Percentiles rank a stretch among this genome's conserved stretches.
Conservation (phyloP, 1,140 invertebrate species). For the Asbolus verrucosus region DNA sequence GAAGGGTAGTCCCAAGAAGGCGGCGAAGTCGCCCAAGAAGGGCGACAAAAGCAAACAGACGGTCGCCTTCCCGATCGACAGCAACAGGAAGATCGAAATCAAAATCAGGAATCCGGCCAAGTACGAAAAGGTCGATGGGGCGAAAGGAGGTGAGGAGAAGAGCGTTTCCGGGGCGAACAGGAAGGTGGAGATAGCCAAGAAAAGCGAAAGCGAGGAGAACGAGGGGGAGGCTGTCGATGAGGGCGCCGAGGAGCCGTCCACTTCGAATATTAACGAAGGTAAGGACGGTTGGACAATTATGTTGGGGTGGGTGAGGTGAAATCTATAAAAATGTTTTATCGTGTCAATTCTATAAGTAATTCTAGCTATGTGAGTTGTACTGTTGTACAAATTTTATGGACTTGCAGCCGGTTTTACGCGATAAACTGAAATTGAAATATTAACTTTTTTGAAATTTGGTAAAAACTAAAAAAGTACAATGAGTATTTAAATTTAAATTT, state of each 20-base stretch:
- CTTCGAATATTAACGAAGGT: slow-evolving; percentile 55
- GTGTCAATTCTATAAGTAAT: too few relatives aligned
- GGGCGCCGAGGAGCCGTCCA: slow-evolving; percentile 49
- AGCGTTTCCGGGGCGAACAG: too few relatives aligned
- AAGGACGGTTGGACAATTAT: too few relatives aligned
- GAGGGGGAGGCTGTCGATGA: slow-evolving; percentile 51
- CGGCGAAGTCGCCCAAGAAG: slow-evolving; percentile 20
- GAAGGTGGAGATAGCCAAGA: slow-evolving; percentile 47
- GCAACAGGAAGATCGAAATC: slow-evolving; percentile 61
- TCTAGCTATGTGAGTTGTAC: too few relatives aligned
- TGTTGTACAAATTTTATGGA: too few relatives aligned
- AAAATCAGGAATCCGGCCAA: slow-evolving; percentile 62
- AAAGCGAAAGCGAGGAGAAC: slow-evolving; percentile 40
- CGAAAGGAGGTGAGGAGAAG: slow-evolving; percentile 38
- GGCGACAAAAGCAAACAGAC: slow-evolving; percentile 46
- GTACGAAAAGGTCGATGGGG: slow-evolving; percentile 54
- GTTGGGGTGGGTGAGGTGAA: too few relatives aligned
- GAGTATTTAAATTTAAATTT: too few relatives aligned
- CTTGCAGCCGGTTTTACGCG: too few relatives aligned
- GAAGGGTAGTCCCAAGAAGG: slow-evolving; percentile 29
- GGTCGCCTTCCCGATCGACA: slow-evolving; percentile 45
- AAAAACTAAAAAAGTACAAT: too few relatives aligned
- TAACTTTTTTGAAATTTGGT: too few relatives aligned
- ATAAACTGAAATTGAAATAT: too few relatives aligned
- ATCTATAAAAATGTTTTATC: too few relatives aligned